Evolutionary conservation across 2,113 vertebrate genomes (phyloP), one percentile per base, ranked within the genome.

Genomic region (Ictalurus furcatus): DNA sequence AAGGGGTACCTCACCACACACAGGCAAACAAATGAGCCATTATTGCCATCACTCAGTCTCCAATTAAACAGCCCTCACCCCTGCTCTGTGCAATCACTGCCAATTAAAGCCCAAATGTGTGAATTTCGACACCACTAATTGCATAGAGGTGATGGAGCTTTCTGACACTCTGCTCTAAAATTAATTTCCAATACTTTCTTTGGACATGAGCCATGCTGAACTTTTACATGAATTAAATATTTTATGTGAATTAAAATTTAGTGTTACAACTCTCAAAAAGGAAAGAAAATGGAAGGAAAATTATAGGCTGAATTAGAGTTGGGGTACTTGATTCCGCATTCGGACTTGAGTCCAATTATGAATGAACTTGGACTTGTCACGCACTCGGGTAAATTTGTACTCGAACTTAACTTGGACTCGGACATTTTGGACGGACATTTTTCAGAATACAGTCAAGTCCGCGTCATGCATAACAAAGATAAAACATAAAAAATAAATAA

Each of bases 11-110:
- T 87, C 65, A 90, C 86, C 88, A 83, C 88, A 90, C 88, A 85
- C 89, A 90, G 79, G 82, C 86, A 91, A 91, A 92, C 87, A 91
- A 92, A 91, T 89, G 76, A 93, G 90, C 88, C 90, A 90, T 91
- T 90, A 92, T 78, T 69, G 25, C 81, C 89, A 91, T 91, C 86
- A 90, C 81, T 92, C 91, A 90, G 91, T 71, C 91, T 88, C 90
- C 90, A 91, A 92, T 92, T 92, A 93, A 90, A 88, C 89, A 91
- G 85, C 86, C 86, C 81, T 80, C 86, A 88, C 88, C 89, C 82
- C 78, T 89, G 88, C 89, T 86, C 74, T 80, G 82, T 90, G 85
- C 89, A 90, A 90, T 91, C 90, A 90, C 73, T 89, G 92, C 86
- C 89, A 92, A 92, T 92, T 92, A 91, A 90, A 91, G 85, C 80